These are phyloP conservation scores for Amblyraja radiata DNA, from an alignment of 2,797 vertebrate species.

Conservation along the genomic window DNA sequence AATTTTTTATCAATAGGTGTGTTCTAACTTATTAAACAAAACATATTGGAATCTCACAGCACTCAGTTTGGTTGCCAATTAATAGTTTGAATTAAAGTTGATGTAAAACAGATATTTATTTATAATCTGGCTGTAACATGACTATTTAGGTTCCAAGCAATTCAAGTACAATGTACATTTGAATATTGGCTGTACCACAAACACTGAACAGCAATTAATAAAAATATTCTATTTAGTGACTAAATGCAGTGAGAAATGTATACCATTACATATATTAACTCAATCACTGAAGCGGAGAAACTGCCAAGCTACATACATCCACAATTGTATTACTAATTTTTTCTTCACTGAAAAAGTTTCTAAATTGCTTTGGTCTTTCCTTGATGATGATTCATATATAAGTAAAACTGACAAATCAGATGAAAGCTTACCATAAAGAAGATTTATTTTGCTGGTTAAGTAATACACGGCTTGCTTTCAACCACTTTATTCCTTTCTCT, in stretches of 20 bases:
- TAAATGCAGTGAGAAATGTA: not conserved
- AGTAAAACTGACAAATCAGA: not conserved
- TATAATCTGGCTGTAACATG: not conserved
- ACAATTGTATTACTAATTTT: not conserved
- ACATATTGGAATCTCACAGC: not conserved
- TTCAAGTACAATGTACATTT: not conserved
- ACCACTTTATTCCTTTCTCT: not conserved
- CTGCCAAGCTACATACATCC: not conserved
- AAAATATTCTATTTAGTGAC: not conserved
- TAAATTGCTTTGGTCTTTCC: not conserved
- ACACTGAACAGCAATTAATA: not conserved
- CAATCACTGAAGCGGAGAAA: not conserved
- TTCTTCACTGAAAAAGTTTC: not conserved
- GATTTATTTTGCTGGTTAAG: not conserved
- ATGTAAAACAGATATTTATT: not conserved
- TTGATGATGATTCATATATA: not conserved
- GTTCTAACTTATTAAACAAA: not conserved
- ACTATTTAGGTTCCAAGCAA: not conserved
- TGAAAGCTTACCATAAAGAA: constrained; percentile 18
- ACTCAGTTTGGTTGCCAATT: not conserved
- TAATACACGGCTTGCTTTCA: not conserved
- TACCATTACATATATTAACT: not conserved
- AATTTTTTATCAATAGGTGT: not conserved
- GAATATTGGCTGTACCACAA: not conserved
- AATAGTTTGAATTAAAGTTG: not conserved